Base-by-base conservation (phyloP, 2,113 vertebrate genomes). In the Perccottus glenii region DNA sequence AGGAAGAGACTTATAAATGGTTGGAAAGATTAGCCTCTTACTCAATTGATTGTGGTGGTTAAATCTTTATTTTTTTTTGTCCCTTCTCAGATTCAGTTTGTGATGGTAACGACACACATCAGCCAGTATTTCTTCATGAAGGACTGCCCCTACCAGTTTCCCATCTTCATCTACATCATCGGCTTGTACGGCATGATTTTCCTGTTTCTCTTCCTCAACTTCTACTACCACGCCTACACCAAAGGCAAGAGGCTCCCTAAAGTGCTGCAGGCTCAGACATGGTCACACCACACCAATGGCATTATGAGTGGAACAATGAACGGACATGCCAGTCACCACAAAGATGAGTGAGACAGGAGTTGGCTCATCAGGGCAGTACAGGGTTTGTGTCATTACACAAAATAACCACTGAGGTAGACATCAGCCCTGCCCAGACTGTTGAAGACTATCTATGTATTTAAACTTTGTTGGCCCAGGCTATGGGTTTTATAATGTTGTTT, bases 221-320 rank as follows among this genome's bases (percentile, higher is more conserved):
- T 99, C 92, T 99, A 96, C 96, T 98, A 98, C 88, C 91, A 95
- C 0, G 97, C 98, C 77, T 99, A 99, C 82, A 98, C 93, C 1
- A 96, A 96, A 81, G 98, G 97, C 71, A 94, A 98, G 82, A 90
- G 98, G 80, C 92, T 94, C 42, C 96, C 98, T 3, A 98, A 96
- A 86, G 85, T 81, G 51, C 48, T 93, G 70, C 93, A 90, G 91
- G 93, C 92, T 44, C 90, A 93, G 89, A 93, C 92, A 11, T 93
- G 93, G 73, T 70, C 84, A 4, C 89, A 70, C 75, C 93, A 89
- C 80, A 81, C 57, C 49, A 97, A 97, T 1, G 92, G 87, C 59
- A 67, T 91, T 90, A 86, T 97, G 52, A 55, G 52, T 6, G 33
- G 52, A 1, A 15, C 52, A 12, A 85, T 96, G 88, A 97, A 93